A percentile compares a stretch with the other conserved stretches of the same genome.
These are phyloP conservation scores for Embiotoca jacksoni DNA, from an alignment of 2,113 vertebrate species.

Conservation along the genomic window DNA sequence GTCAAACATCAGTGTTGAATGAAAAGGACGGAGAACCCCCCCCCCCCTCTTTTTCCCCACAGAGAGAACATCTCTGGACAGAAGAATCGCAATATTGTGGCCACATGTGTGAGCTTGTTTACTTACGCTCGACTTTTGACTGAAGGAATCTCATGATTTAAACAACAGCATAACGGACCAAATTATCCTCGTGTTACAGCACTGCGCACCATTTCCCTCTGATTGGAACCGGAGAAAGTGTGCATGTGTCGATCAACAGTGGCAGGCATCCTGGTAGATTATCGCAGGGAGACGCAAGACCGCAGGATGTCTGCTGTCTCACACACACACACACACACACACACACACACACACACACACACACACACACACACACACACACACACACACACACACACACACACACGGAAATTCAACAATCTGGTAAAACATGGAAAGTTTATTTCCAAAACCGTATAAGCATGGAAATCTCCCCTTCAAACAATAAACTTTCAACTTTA, in stretches of 20 bases:
- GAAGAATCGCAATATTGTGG: constrained; percentile 71
- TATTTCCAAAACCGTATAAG: constrained; percentile 75
- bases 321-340: constrained; percentile 60
- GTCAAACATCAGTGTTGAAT: constrained; percentile 43
- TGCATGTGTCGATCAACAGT: constrained; percentile 37
- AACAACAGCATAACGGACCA: constrained; percentile 73
- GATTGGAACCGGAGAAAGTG: constrained; percentile 56
- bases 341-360: constrained; percentile 46
- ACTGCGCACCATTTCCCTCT: constrained; percentile 40
- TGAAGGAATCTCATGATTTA: constrained; percentile 78
- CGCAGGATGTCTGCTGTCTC: constrained; percentile 52
- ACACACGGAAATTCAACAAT: constrained; percentile 27
- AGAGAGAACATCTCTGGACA: constrained; percentile 57
- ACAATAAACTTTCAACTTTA: constrained; percentile 75
- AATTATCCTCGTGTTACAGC: constrained; percentile 78
- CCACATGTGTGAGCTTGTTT: constrained; percentile 82
- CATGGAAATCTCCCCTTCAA: constrained; percentile 77
- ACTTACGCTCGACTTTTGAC: constrained; percentile 76
- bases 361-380: constrained; percentile 45
- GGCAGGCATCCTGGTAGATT: constrained; percentile 23
- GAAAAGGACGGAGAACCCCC: constrained; percentile 41
- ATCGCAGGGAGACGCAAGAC: constrained; percentile 24
- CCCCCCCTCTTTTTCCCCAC: constrained; percentile 49
- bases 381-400: constrained; percentile 32
- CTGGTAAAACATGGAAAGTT: constrained; percentile 66